Base-by-base conservation (phyloP, 2,113 vertebrate genomes). In the Tetraodon nigroviridis region DNA sequence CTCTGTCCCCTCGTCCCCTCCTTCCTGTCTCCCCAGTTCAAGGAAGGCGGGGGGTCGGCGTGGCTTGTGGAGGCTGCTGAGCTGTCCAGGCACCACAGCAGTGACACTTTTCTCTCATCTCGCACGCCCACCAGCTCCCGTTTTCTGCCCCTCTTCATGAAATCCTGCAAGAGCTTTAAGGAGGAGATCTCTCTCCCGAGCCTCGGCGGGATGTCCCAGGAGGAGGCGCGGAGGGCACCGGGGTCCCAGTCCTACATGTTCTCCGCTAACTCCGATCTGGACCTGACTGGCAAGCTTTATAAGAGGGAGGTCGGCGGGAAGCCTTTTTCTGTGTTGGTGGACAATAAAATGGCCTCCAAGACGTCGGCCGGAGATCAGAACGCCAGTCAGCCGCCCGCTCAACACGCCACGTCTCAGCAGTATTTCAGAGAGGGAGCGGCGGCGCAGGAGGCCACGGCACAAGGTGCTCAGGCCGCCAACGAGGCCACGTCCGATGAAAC, bases 311-410 rank as follows among this genome's bases (percentile, higher is more conserved):
- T 91, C 1, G 92, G 90, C 21, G 94, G 92, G 32, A 89, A 90
- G 53, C 93, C 94, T n/a, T 97, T 93, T 73, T 92, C 95, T 4
- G 93, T 95, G 73, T 77, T 96, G 73, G 94, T 94, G 78, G 96
- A 97, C 89, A 90, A 86, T 84, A 95, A 94, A 81, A 86, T 88
- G 89, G 87, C 92, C 45, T 74, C 90, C 65, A 95, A 96, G 78
- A 78, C 89, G 0, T 88, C 92, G 55, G 80, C 91, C 57, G 79
- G 74, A 2, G 87, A 89, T n/a, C 79, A 78, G 55, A 71, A 57
- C 21, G 64, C 82, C 17, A 58, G 73, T 67, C 80, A 69, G 56
- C 12, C 61, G 58, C 67, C 74, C 53, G 50, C 55, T 51, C 78
- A 55, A 50, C 82, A 79, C 21, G 61, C 47, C 51, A 64, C 73